Percentiles rank a stretch among this genome's conserved stretches.
Evolutionary conservation across 2,797 vertebrate genomes (phyloP).

Genomic region (Gambusia yucatana): DNA sequence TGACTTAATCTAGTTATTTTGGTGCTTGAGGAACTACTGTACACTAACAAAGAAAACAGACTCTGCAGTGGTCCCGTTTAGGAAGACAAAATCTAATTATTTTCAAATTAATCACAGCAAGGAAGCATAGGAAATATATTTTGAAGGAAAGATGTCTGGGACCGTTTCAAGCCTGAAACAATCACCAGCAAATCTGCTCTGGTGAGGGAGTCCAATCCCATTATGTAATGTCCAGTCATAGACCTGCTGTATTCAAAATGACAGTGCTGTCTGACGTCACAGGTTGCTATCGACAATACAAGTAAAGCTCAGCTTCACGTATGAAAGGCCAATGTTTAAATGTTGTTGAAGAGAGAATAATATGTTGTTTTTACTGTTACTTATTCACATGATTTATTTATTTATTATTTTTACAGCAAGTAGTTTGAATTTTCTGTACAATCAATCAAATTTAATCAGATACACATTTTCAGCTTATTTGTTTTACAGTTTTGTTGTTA

Average conservation of each 20-base stretch:
- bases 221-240: slow-evolving; percentile 65
- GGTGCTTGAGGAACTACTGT: slow-evolving; percentile 52
- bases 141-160: neutral
- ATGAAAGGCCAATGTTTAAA: neutral
- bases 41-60: slow-evolving; percentile 16
- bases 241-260: slow-evolving; percentile 56
- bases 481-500: neutral
- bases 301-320: slow-evolving; percentile 30
- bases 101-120: neutral
- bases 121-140: neutral
- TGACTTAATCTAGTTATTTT: slow-evolving; percentile 76
- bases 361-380: neutral
- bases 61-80: neutral
- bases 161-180: slow-evolving; percentile 7
- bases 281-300: slow-evolving; percentile 43
- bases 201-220: slow-evolving; percentile 56
- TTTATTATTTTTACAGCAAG: no score
- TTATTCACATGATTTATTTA: neutral
- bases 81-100: slow-evolving; percentile 10
- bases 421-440: no score
- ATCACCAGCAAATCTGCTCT: slow-evolving; percentile 14
- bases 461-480: neutral
- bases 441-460: neutral
- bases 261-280: slow-evolving; percentile 49
- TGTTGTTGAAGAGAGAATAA: neutral